phyloP scores from a whole-genome alignment of 2,888 invertebrate species.

The Drosophila suboccidentalis region DNA sequence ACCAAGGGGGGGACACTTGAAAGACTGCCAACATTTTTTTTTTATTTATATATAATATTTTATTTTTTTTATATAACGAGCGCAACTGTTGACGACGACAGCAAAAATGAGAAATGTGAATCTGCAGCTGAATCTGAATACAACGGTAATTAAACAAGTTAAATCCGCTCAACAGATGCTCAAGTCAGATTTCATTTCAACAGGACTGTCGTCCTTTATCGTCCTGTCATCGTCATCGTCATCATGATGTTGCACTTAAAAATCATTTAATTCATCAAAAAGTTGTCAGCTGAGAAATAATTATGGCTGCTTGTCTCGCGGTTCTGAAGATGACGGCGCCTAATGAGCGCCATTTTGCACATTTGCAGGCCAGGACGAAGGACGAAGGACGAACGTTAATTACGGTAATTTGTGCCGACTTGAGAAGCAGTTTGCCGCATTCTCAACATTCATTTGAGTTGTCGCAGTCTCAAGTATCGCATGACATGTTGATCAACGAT shows the following conservation, averaged over 20 bases:
- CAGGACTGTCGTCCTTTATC: slow-evolving; percentile 35
- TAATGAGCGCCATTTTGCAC: slow-evolving; percentile 74
- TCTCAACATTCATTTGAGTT: neutral
- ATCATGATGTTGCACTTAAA: slow-evolving; percentile 68
- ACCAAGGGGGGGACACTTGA: slow-evolving; percentile 47
- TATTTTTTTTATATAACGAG: slow-evolving; percentile 55
- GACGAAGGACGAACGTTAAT: slow-evolving; percentile 44
- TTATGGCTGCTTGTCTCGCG: slow-evolving; percentile 76
- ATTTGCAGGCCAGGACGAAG: no score
- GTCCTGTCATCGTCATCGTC: slow-evolving; percentile 43
- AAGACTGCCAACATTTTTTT: slow-evolving; percentile 66
- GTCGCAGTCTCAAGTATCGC: slow-evolving; percentile 47
- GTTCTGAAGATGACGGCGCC: slow-evolving; percentile 26
- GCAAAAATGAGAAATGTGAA: slow-evolving; percentile 6
- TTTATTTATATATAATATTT: neutral
- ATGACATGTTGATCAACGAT: slow-evolving; percentile 52
- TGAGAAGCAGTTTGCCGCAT: slow-evolving; percentile 39
- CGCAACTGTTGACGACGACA: slow-evolving; percentile 40
- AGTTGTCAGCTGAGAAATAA: slow-evolving; percentile 78
- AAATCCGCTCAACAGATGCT: slow-evolving; percentile 82
- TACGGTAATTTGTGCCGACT: slow-evolving; percentile 72
- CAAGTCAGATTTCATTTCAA: slow-evolving; percentile 69
- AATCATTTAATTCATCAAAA: slow-evolving; percentile 83
- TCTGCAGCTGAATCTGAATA: slow-evolving; percentile 71
- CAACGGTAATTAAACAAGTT: slow-evolving; percentile 83